Percentiles rank a stretch among this genome's conserved stretches.
Evolutionary conservation across 2,113 vertebrate genomes (phyloP).

Genomic region (Atherinomorus stipes): DNA sequence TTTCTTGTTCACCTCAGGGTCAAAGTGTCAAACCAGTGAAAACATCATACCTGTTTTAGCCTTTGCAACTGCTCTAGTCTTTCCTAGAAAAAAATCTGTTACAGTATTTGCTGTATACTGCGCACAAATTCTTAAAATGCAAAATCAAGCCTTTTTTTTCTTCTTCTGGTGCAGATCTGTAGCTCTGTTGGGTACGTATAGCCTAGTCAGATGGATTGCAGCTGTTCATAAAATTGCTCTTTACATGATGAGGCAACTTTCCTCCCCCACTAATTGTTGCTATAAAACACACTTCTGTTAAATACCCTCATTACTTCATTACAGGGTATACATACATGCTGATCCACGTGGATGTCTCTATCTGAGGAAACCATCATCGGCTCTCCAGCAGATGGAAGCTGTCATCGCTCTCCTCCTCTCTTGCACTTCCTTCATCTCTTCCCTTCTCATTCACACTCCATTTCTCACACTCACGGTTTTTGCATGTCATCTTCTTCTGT

Average conservation of each 20-base stretch:
- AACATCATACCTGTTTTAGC: slow-evolving; percentile 55
- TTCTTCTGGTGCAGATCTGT: slow-evolving; percentile 2
- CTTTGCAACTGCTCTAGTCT: slow-evolving; percentile 26
- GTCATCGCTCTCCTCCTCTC: slow-evolving; percentile 41
- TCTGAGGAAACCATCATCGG: slow-evolving; percentile 41
- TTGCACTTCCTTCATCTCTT: slow-evolving; percentile 44
- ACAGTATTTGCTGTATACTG: slow-evolving; percentile 6
- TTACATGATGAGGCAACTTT: slow-evolving; percentile 48
- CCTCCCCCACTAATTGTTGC: slow-evolving; percentile 60
- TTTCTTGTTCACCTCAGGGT: slow-evolving; percentile 51
- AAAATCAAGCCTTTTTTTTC: not conserved
- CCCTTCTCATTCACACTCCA: slow-evolving; percentile 41
- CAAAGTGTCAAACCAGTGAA: slow-evolving; percentile 59
- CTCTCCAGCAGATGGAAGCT: slow-evolving; percentile 69
- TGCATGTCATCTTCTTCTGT: slow-evolving; percentile 29
- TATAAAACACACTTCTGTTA: slow-evolving; percentile 61
- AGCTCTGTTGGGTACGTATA: slow-evolving; percentile 19
- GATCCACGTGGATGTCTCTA: slow-evolving; percentile 60
- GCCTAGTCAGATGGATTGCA: slow-evolving; percentile 53
- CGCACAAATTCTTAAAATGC: not conserved
- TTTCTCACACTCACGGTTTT: slow-evolving; percentile 43
- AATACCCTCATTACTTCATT: slow-evolving; percentile 70
- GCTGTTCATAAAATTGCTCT: slow-evolving; percentile 50
- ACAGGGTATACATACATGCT: slow-evolving; percentile 44
- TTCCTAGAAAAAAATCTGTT: slow-evolving; percentile 25